Conservation (phyloP, 2,797 vertebrate species). For the Myioborus miniatus region DNA sequence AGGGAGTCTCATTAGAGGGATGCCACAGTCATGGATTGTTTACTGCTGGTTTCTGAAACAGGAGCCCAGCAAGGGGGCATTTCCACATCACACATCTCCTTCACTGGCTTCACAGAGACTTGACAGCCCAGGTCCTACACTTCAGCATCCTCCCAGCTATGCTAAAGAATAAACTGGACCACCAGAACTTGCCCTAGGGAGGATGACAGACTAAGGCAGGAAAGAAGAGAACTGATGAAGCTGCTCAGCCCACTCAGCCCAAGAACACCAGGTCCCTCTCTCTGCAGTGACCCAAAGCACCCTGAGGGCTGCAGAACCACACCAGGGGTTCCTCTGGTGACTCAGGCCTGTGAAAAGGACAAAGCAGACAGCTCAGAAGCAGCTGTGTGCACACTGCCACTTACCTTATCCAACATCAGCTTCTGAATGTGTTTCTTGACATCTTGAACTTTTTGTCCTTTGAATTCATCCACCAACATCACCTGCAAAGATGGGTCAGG, state of each 20-base stretch:
- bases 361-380: neutral
- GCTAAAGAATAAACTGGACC: neutral
- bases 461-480: slow-evolving; percentile 93
- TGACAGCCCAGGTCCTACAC: neutral
- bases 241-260: neutral
- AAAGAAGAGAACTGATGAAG: neutral
- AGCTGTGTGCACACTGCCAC: neutral
- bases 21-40: neutral
- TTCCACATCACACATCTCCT: neutral
- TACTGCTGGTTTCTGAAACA: neutral
- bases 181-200: neutral
- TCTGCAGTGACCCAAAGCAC: neutral
- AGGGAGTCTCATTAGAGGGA: neutral
- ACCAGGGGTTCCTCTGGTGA: neutral
- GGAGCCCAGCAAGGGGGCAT: neutral
- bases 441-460: slow-evolving; percentile 94
- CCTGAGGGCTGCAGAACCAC: neutral
- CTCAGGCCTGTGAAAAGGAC: neutral
- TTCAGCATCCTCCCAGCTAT: neutral
- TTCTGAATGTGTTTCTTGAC: slow-evolving; percentile 95
- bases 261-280: neutral
- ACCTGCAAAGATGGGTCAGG: slow-evolving; percentile 74
- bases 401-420: slow-evolving; percentile 89
- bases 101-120: neutral
- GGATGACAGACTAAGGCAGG: neutral